Evolutionary conservation across 2,113 vertebrate genomes (phyloP), one percentile per base, ranked within the genome.

Genomic region (Sceloporus tristichus): DNA sequence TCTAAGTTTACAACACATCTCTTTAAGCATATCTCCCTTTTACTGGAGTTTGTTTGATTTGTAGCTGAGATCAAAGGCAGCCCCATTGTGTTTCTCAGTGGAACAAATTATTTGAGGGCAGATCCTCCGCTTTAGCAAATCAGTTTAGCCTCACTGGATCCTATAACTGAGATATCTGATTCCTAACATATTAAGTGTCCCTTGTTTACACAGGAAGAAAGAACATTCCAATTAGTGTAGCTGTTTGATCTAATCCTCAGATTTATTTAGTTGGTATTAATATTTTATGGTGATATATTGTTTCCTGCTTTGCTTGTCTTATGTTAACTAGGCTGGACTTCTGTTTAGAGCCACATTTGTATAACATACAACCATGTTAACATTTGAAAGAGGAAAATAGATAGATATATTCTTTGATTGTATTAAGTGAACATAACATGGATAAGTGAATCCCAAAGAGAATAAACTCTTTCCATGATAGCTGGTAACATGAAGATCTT

Each of bases 141-240:
- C 66, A 56, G 34, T 85, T 16, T 82, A 81, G 71, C 71, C 85
- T n/a, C 25, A 76, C 85, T 18, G 3, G 76, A 71, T 82, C 80
- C n/a, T 65, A 66, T 84, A 19, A 68, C 74, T 54, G 62, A 18
- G 5, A 68, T 80, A 79, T 79, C 77, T 86, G 85, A 79, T 88
- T 86, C 77, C 88, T 73, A 42, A 85, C 82, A 89, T 93, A 91
- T 79, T 88, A 90, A 88, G 74, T 74, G 34, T 56, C 42, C 70
- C 85, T 84, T 86, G 40, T 86, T 90, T 73, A 78, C 82, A 82
- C 0, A 82, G 40, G n/a, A 89, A 88, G 9, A 79, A 86, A 79
- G 76, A 79, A 79, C 77, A 10, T 86, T 79, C 25, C 34, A n/a
- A 82, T 91, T 86, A 90, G 48, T 53, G 54, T 79, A 74, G 66